Percentiles rank a stretch among this genome's conserved stretches.
These are phyloP conservation scores for Typhlichthys subterraneus DNA, from an alignment of 2,797 vertebrate genomes.

Conservation along the genomic window DNA sequence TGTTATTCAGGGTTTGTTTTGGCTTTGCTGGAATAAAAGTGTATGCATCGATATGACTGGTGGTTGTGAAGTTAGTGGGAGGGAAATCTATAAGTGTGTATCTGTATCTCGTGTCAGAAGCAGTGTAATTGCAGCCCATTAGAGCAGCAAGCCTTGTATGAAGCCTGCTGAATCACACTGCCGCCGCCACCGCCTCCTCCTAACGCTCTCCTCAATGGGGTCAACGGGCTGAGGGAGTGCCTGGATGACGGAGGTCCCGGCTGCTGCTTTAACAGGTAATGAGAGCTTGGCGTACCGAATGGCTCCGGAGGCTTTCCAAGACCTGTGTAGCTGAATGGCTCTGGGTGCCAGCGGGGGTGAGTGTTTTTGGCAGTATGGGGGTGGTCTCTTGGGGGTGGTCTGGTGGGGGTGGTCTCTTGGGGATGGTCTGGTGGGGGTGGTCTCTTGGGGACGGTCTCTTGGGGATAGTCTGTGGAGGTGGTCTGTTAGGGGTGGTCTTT, in stretches of 20 bases:
- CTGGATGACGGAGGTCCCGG: conserved; percentile 60
- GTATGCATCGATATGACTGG: conserved; percentile 16
- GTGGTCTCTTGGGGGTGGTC: too few species aligned
- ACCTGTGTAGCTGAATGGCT: conserved; percentile 28
- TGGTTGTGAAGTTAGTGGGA: conserved; percentile 46
- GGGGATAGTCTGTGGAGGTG: too few species aligned
- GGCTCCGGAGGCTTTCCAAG: conserved; percentile 47
- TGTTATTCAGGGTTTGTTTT: too few species aligned
- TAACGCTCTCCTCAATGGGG: conserved; percentile 38
- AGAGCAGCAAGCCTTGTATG: conserved; percentile 63
- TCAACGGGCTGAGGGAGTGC: conserved; percentile 62
- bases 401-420: too few species aligned
- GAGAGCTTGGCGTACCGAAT: conserved; percentile 52
- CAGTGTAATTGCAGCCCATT: conserved; percentile 68
- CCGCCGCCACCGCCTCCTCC: conserved; percentile 43
- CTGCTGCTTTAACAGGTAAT: conserved; percentile 70
- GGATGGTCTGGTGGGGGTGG: too few species aligned
- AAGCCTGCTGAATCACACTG: conserved; percentile 57
- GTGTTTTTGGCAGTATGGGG: conserved; percentile 5
- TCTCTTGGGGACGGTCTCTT: too few species aligned
- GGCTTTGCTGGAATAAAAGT: conserved; percentile 13
- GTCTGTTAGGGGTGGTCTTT: too few species aligned
- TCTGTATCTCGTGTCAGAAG: conserved; percentile 67
- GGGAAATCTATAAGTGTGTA: conserved; percentile 68
- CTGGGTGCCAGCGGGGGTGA: conserved; percentile 27